A percentile compares a stretch with the other conserved stretches of the same genome.
phyloP scores from a whole-genome alignment of 2,888 invertebrate genomes.

The Rotaria socialis region DNA sequence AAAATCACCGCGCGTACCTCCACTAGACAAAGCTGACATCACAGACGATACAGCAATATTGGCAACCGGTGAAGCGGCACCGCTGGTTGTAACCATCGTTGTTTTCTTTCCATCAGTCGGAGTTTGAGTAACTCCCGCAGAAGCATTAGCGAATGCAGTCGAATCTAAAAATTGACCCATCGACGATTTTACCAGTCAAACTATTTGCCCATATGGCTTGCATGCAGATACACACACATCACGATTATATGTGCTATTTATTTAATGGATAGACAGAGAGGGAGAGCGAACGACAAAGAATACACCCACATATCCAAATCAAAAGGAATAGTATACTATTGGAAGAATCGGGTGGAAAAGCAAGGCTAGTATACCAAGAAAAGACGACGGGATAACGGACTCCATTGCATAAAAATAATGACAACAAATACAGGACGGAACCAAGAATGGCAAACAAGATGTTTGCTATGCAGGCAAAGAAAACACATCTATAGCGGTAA shows the following conservation, averaged over 20 bases:
- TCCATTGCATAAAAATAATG: slow-evolving; percentile 15
- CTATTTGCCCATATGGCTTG: neutral
- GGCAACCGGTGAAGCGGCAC: neutral
- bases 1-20: neutral
- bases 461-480: neutral
- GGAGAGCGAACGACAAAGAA: neutral
- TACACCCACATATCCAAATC: slow-evolving; percentile 20
- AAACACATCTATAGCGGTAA: neutral
- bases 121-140: neutral
- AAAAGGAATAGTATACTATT: neutral
- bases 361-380: neutral
- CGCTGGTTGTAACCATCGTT: neutral
- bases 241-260: neutral
- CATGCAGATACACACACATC: neutral
- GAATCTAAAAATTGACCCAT: slow-evolving; percentile 23
- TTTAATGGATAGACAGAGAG: neutral
- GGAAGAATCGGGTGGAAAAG: neutral
- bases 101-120: neutral
- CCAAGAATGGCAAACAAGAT: slow-evolving; percentile 25
- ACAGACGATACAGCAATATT: neutral
- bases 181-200: neutral
- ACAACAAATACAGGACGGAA: neutral
- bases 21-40: neutral
- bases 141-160: neutral
- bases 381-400: neutral